Evolutionary conservation across 1,140 invertebrate species (phyloP).

Genomic region (Cotesia vestalis): DNA sequence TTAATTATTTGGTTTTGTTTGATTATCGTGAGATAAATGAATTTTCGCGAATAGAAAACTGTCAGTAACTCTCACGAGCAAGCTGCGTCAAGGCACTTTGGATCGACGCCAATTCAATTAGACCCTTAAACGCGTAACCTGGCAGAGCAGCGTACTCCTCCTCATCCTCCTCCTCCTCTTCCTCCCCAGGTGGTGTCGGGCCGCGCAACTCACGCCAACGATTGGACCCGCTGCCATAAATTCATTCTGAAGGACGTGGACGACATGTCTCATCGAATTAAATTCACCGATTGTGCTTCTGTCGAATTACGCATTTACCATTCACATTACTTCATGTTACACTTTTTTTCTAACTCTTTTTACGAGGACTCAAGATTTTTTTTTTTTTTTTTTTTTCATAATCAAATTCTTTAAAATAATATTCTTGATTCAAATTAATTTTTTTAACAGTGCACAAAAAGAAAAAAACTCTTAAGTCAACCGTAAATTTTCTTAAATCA

Average conservation of each 20-base stretch:
- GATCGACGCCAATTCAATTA: conserved; percentile 32
- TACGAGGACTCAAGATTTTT: no score
- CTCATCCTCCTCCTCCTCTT: conserved; percentile 6
- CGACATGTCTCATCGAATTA: conserved; percentile 29
- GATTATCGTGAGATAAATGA: not conserved
- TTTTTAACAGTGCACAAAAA: no score
- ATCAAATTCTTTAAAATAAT: no score
- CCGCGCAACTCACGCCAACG: not conserved
- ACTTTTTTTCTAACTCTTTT: no score
- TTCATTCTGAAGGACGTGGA: conserved; percentile 28
- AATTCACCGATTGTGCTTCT: conserved; percentile 22
- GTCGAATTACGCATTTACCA: conserved; percentile 9
- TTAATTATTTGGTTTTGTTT: not conserved
- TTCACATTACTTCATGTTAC: no score
- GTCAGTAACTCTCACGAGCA: conserved; percentile 22
- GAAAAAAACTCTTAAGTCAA: no score
- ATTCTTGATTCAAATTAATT: no score
- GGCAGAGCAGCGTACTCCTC: conserved; percentile 15
- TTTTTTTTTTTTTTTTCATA: no score
- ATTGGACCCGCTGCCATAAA: conserved; percentile 21
- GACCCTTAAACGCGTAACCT: conserved; percentile 32
- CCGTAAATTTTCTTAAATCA: no score
- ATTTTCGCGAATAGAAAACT: conserved; percentile 13
- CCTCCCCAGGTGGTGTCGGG: conserved; percentile 19
- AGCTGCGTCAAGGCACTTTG: conserved; percentile 28